Conservation (phyloP, 2,113 vertebrate genomes). For the Perognathus longimembris region DNA sequence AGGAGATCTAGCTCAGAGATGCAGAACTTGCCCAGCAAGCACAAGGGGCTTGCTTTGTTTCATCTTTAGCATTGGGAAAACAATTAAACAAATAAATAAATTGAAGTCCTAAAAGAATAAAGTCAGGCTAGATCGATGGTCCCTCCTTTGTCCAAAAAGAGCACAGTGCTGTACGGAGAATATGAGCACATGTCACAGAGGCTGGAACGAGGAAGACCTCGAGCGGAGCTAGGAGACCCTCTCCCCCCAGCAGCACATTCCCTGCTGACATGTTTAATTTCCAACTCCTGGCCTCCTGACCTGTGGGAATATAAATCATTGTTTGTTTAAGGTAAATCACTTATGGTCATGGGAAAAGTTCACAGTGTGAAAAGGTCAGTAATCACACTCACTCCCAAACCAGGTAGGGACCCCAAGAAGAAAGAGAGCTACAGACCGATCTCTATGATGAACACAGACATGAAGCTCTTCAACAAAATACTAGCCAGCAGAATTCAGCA, state of each 20-base stretch:
- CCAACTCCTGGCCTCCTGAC: not conserved
- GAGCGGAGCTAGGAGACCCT: not conserved
- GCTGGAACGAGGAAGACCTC: not conserved
- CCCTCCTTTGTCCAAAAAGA: not conserved
- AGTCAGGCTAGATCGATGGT: no score
- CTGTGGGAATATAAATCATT: not conserved
- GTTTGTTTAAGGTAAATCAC: not conserved
- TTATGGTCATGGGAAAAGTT: not conserved
- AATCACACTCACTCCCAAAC: no score
- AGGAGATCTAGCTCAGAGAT: not conserved
- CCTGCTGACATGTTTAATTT: not conserved
- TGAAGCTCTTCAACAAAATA: no score
- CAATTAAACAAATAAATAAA: no score
- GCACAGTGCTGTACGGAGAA: not conserved
- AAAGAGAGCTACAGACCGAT: no score
- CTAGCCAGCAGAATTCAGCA: no score
- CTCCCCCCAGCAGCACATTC: no score
- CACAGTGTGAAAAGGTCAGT: no score
- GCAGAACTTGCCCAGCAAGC: not conserved
- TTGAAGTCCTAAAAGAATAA: not conserved
- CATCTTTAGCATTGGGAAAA: no score
- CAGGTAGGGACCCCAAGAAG: no score
- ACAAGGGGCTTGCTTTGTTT: not conserved
- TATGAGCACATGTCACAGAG: not conserved
- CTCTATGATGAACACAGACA: no score